A percentile compares a stretch with the other conserved stretches of the same genome.
Conservation (phyloP, 2,888 invertebrate species). For the Arge pagana region DNA sequence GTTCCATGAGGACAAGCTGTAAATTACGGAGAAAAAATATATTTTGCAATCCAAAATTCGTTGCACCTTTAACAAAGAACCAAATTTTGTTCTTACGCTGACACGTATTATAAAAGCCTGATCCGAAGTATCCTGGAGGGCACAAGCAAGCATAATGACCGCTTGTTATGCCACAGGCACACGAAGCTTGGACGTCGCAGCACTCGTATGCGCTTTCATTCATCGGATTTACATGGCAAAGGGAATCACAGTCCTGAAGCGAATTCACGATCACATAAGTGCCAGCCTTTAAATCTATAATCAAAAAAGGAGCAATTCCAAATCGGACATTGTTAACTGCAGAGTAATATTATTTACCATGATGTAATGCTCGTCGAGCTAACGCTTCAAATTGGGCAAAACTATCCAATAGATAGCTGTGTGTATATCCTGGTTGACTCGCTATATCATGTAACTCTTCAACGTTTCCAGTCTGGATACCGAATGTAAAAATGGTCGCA, state of each 20-base stretch:
- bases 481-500: slow-evolving; percentile 64
- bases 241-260: slow-evolving; percentile 59
- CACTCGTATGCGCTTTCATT: slow-evolving; percentile 57
- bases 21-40: slow-evolving; percentile 25
- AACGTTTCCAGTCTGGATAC: slow-evolving; percentile 70
- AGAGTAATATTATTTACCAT: slow-evolving; percentile 58
- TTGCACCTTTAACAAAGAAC: slow-evolving; percentile 1
- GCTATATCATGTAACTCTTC: slow-evolving; percentile 68
- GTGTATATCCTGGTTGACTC: slow-evolving; percentile 65
- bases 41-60: slow-evolving; percentile 6
- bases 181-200: slow-evolving; percentile 66
- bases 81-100: slow-evolving; percentile 60
- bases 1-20: slow-evolving; percentile 70
- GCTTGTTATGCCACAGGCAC: slow-evolving; percentile 70
- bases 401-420: slow-evolving; percentile 69
- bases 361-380: slow-evolving; percentile 69
- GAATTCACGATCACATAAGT: slow-evolving; percentile 62
- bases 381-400: slow-evolving; percentile 73
- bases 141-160: slow-evolving; percentile 74
- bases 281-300: slow-evolving; percentile 66
- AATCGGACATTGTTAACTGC: background rate
- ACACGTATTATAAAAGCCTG: slow-evolving; percentile 65
- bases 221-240: slow-evolving; percentile 55
- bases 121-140: slow-evolving; percentile 68
- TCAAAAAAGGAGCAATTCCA: slow-evolving; percentile 5